Evolutionary conservation across 2,797 vertebrate species (phyloP).

Genomic region (Typhlichthys eigenmanni): DNA sequence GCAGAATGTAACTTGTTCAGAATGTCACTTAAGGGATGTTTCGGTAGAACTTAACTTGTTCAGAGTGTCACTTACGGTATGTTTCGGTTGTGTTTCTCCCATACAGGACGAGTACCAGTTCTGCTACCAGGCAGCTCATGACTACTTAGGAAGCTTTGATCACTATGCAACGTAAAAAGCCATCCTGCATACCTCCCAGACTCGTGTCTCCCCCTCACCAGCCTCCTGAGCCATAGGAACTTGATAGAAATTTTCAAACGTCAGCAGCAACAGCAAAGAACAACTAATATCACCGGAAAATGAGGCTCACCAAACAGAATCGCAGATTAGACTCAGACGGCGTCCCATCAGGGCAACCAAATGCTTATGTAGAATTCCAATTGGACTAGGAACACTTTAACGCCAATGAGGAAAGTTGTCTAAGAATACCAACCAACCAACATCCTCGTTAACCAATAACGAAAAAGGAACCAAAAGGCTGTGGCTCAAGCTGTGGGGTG

Average conservation of each 20-base stretch:
- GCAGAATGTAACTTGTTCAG: too few relatives aligned
- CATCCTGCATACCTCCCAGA: slow-evolving; percentile 72
- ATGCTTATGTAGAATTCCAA: slow-evolving; percentile 56
- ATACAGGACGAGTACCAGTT: slow-evolving; percentile 97
- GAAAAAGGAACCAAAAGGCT: slow-evolving; percentile 54
- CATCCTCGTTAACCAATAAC: slow-evolving; percentile 40
- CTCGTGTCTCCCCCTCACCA: slow-evolving; percentile 67
- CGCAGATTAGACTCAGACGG: slow-evolving; percentile 52
- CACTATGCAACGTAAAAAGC: slow-evolving; percentile 99
- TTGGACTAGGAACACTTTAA: slow-evolving; percentile 50
- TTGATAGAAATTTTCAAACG: slow-evolving; percentile 76
- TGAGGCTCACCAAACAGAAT: slow-evolving; percentile 49
- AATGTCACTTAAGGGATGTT: too few relatives aligned
- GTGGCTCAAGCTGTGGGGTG: slow-evolving; percentile 74
- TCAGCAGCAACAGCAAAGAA: slow-evolving; percentile 39
- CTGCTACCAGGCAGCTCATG: slow-evolving; percentile 96
- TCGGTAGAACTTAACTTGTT: slow-evolving; percentile 8
- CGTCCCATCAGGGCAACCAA: slow-evolving; percentile 15
- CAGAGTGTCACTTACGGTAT: slow-evolving; percentile 8
- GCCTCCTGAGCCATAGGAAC: slow-evolving; percentile 88
- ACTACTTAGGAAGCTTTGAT: slow-evolving; percentile 99
- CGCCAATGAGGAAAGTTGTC: slow-evolving; percentile 53
- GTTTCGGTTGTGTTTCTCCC: slow-evolving; percentile 25
- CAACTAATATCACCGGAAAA: slow-evolving; percentile 35
- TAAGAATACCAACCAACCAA: slow-evolving; percentile 40